phyloP scores from a whole-genome alignment of 92 coral and sea anemone genomes.

The Plumapathes pennacea region DNA sequence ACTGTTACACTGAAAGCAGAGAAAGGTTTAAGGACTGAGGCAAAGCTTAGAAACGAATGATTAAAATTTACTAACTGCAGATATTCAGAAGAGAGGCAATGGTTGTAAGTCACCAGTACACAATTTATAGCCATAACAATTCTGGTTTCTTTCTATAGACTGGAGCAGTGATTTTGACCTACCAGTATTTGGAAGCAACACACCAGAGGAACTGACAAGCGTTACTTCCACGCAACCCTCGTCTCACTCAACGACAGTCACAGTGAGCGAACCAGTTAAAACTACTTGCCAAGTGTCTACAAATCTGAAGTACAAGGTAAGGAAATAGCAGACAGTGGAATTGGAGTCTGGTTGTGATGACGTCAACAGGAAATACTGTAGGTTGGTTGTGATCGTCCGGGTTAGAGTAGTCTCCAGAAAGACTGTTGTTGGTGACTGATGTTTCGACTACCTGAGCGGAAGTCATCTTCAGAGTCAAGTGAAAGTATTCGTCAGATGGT shows the following conservation, averaged over 20 bases:
- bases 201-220: slow-evolving; percentile 10
- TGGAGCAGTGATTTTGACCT: slow-evolving; percentile 49
- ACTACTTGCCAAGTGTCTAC: slow-evolving; percentile 24
- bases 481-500: no score
- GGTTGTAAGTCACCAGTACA: neutral
- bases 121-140: neutral
- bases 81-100: no score
- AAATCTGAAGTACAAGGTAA: neutral
- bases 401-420: no score
- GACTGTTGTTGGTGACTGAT: no score
- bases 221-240: slow-evolving; percentile 23
- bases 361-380: no score
- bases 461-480: no score
- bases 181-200: slow-evolving; percentile 19
- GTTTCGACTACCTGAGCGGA: no score
- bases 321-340: neutral
- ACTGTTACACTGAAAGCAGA: no score
- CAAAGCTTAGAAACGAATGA: no score
- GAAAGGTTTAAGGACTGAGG: no score
- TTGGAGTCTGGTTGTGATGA: neutral
- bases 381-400: no score
- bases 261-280: neutral
- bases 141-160: slow-evolving; percentile 5
- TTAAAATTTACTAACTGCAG: no score
- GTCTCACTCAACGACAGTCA: slow-evolving; percentile 1